Evolutionary conservation across 2,888 invertebrate species (phyloP), one percentile per base, ranked within the genome.

Genomic region (Atherix ibis): DNA sequence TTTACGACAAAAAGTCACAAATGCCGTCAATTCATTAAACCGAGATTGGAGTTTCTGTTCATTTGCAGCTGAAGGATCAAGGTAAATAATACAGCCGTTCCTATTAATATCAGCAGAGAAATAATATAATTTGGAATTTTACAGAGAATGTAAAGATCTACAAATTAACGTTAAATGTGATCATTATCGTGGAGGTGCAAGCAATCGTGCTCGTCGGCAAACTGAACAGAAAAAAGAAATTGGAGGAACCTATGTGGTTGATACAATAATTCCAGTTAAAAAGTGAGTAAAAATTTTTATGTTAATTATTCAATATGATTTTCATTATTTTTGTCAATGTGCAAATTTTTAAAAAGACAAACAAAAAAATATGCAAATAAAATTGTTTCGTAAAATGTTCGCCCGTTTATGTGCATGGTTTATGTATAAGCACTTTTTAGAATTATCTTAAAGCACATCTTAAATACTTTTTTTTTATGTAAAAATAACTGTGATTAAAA

Each of bases 1-100:
- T 1, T 67, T 92, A 4, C 71, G 84, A 30, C 88, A 91, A 51
- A 83, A 84, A 61, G 87, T 94, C 2, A 73, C 82, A 44, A 77
- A 76, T 47, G 87, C 91, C 6, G 81, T 95, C 34, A 85, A 89
- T 49, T 76, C 85, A 31, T 68, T 94, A 34, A 92, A 95, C 58
- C 73, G 87, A 47, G 88, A 92, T 51, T 95, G 94, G 94, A 85
- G 88, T 68, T 85, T 94, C 78, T 94, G 94, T 56, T 87, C 89
- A 0, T 84, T 87, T 55, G 76, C 84, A 39, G 70, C 77, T 29
- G 83, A 88, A 63, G 87, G 89, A 35, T 58, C 73, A 56, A 56
- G 52, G 56, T 54, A 35, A 15, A 37, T 9, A 14, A 32, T 3
- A 14, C 10, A n/a, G 14, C 4, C 9, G 5, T 35, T 35, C 10